A percentile compares a stretch with the other conserved stretches of the same genome.
These are phyloP conservation scores for Chelmon rostratus DNA, from an alignment of 2,797 vertebrate species.

Conservation along the genomic window DNA sequence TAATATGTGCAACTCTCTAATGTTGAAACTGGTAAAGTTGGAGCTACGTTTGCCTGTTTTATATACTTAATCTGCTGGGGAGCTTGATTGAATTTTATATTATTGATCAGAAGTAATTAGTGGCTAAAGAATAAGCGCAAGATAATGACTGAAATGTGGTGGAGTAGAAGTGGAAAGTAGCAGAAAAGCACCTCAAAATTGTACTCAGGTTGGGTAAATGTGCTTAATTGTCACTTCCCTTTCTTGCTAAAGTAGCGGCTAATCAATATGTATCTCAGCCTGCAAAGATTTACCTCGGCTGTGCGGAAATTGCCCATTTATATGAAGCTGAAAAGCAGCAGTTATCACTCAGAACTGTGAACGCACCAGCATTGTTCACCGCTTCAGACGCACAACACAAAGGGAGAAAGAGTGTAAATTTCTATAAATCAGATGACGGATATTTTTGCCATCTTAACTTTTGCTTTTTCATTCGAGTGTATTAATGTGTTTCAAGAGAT, in stretches of 20 bases:
- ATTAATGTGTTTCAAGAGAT: constrained; percentile 63
- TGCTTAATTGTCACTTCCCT: constrained; percentile 18
- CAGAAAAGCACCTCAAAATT: background rate
- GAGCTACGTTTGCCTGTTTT: background rate
- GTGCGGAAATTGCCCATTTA: constrained; percentile 67
- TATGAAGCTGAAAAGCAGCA: constrained; percentile 64
- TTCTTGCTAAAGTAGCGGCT: constrained; percentile 34
- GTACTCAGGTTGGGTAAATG: too few relatives aligned
- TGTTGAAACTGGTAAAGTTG: background rate
- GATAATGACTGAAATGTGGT: too few relatives aligned
- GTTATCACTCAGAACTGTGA: constrained; percentile 64
- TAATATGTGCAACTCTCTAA: background rate
- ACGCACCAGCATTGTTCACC: constrained; percentile 35
- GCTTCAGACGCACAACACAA: constrained; percentile 38
- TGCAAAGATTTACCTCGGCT: constrained; percentile 52
- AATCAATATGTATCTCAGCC: constrained; percentile 60
- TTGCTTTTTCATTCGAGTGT: constrained; percentile 51
- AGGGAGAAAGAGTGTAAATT: constrained; percentile 24
- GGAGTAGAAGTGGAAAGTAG: background rate
- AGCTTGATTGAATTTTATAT: background rate
- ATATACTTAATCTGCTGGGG: too few relatives aligned
- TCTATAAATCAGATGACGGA: constrained; percentile 63
- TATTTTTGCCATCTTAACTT: constrained; percentile 61
- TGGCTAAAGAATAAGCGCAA: too few relatives aligned
- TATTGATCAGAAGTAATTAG: background rate